These are phyloP conservation scores for Fistularia tabacaria DNA, from an alignment of 2,797 vertebrate species.

Conservation along the genomic window DNA sequence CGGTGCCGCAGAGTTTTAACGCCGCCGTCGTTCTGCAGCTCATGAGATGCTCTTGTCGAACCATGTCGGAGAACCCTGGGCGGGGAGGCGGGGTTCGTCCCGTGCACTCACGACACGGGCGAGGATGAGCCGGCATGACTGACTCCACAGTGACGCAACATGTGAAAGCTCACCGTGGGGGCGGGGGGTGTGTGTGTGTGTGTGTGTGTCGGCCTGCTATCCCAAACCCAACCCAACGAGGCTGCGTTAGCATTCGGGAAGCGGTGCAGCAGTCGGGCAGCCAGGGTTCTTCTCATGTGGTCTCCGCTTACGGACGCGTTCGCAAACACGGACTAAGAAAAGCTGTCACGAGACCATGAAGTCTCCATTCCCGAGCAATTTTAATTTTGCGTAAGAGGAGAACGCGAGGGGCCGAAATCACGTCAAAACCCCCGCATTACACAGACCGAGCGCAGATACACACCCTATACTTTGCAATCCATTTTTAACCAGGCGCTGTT, in stretches of 20 bases:
- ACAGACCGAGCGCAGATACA: conserved; percentile 23
- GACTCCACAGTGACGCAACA: conserved; percentile 69
- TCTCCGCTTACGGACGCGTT: conserved; percentile 45
- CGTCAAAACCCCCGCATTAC: conserved; percentile 8
- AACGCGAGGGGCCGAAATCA: too few species aligned
- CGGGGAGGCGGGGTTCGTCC: conserved; percentile 25
- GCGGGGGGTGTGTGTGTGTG: too few species aligned
- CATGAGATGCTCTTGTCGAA: conserved; percentile 14
- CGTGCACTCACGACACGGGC: conserved; percentile 33
- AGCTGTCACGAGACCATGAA: conserved; percentile 40
- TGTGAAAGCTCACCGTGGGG: conserved; percentile 47
- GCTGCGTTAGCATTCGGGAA: conserved; percentile 48
- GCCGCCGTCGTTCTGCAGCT: conserved; percentile 13
- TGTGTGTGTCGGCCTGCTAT: conserved; percentile 49
- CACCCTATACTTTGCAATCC: conserved; percentile 48
- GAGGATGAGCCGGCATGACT: conserved; percentile 40
- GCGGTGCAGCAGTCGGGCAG: conserved; percentile 36
- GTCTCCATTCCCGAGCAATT: conserved; percentile 24
- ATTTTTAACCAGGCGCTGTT: conserved; percentile 51
- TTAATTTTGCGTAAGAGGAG: too few species aligned
- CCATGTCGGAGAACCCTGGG: conserved; percentile 11
- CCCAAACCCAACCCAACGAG: conserved; percentile 47
- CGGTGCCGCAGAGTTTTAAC: background rate
- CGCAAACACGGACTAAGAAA: conserved; percentile 35
- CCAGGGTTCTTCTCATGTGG: conserved; percentile 35